Base-by-base conservation (phyloP, 2,797 vertebrate species). In the Thaleichthys pacificus region DNA sequence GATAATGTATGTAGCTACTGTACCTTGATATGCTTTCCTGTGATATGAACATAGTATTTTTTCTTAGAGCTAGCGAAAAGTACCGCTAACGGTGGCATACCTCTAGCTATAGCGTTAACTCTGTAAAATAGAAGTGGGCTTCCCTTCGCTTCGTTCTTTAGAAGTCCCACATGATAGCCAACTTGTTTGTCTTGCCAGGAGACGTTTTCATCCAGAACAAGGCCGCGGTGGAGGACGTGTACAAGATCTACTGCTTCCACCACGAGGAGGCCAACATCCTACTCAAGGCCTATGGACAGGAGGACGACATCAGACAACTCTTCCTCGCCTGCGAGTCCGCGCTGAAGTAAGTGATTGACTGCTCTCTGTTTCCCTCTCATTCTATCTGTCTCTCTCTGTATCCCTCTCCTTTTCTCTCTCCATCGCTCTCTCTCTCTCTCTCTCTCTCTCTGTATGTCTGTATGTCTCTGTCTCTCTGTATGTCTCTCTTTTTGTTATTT, bases 171-270 rank as follows among this genome's bases (percentile, higher is more conserved):
- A 8, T 35, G 32, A 35, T 1, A 35, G 32, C 32, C 32, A 8
- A 35, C 7, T 35, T 35, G 7, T 35, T 8, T 6, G 32, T 35
- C 26, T 2, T 54, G 4, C 4, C 84, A 99, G 97, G 97, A 73
- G 94, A 97, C 60, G 93, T 95, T 61, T 99, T 99, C 90, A 93
- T 98, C 86, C 95, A 97, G 84, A 93, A 93, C 67, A 98, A 96
- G 91, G 93, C 91, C 73, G 92, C 92, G 14, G 82, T 99, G 80
- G 97, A 99, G 90, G 96, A 97, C 5, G 94, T 95, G 7, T 99
- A 97, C 90, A 99, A 99, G 92, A 93, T 95, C 84, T 99, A 99
- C 85, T 99, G 97, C 89, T 99, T 96, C 84, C 95, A 96, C 71
- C 96, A 99, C 0, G 96, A 98, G 15, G 96, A 98, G 30, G 96